A percentile compares a stretch with the other conserved stretches of the same genome.
Conservation (phyloP, 2,888 invertebrate species). For the Dolichomitus sp. region DNA sequence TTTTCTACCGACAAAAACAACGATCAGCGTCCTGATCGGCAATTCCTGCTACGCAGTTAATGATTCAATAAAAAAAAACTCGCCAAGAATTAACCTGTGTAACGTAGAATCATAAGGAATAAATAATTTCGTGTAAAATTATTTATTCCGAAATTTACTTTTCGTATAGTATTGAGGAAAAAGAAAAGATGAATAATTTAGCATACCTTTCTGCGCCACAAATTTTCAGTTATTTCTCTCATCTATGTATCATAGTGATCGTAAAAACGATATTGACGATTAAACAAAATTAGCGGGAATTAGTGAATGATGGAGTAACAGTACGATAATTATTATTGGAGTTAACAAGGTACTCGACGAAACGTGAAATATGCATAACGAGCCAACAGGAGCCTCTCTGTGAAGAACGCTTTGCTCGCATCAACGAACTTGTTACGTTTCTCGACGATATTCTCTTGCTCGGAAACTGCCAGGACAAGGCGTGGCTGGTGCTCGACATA, state of each 20-base stretch:
- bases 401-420: constrained; percentile 41
- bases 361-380: constrained; percentile 22
- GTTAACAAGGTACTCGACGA: constrained; percentile 24
- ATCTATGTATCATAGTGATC: not conserved
- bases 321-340: constrained; percentile 40
- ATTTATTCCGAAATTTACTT: too few species aligned
- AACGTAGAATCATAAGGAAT: too few species aligned
- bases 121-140: too few species aligned
- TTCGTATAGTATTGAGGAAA: too few species aligned
- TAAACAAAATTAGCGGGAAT: constrained; percentile 45
- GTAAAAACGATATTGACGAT: constrained; percentile 28
- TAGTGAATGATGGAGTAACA: constrained; percentile 32
- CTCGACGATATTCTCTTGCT: constrained; percentile 40
- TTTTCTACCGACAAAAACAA: too few species aligned
- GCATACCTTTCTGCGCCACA: constrained; percentile 10
- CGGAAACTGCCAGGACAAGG: constrained; percentile 44
- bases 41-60: too few species aligned
- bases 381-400: constrained; percentile 26
- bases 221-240: not conserved
- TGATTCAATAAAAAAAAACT: too few species aligned
- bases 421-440: constrained; percentile 46
- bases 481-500: constrained; percentile 71
- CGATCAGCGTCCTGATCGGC: too few species aligned
- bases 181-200: too few species aligned
- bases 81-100: too few species aligned